Conservation (phyloP, 2,113 vertebrate genomes). For the Phylloscopus trochiloides region DNA sequence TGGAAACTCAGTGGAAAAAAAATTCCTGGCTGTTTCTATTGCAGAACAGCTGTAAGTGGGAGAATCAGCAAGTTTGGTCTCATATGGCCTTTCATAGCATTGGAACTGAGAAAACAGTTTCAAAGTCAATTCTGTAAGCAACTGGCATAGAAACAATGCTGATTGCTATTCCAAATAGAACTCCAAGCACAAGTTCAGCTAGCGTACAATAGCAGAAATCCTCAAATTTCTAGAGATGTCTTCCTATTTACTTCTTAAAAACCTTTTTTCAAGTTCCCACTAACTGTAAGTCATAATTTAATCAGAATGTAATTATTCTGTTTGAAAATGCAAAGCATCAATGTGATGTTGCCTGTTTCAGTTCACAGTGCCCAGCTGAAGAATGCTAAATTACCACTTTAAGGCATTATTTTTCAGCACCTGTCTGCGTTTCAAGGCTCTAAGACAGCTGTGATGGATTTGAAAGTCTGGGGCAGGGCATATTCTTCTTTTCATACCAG, state of each 20-base stretch:
- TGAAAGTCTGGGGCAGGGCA: not conserved
- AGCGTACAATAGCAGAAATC: not conserved
- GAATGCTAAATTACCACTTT: not conserved
- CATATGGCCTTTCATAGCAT: not conserved
- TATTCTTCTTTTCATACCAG: not conserved
- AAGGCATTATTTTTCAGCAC: not conserved
- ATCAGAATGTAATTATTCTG: not conserved
- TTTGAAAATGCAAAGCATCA: not conserved
- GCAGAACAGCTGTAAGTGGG: conserved; percentile 12
- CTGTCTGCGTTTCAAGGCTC: not conserved
- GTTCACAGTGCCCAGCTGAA: not conserved
- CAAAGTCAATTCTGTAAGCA: not conserved
- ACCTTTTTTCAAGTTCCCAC: not conserved
- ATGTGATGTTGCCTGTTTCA: not conserved
- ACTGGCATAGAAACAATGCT: not conserved
- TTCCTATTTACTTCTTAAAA: not conserved
- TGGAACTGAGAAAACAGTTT: not conserved
- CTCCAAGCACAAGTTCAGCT: not conserved
- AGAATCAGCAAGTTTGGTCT: conserved; percentile 19
- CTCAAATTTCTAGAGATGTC: not conserved
- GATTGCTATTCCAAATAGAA: not conserved
- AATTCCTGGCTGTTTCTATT: not conserved
- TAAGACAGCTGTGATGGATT: not conserved
- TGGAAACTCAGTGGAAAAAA: not conserved
- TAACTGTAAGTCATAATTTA: not conserved